Evolutionary conservation across 1,140 invertebrate species (phyloP), one percentile per base, ranked within the genome.

Genomic region (Capitella teleta): DNA sequence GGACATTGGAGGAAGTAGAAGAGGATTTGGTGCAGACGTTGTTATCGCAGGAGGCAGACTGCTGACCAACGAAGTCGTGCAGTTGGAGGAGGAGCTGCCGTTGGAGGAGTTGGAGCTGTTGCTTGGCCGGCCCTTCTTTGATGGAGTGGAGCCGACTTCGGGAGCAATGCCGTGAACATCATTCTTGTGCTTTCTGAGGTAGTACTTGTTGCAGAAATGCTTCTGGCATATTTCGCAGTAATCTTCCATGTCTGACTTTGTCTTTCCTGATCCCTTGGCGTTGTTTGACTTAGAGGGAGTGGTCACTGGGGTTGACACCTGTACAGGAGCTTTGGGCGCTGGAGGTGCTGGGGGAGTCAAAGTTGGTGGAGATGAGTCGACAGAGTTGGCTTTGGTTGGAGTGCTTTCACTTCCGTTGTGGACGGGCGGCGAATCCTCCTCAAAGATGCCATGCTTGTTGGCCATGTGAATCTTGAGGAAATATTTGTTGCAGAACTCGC

Each of bases 401-500:
- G 16, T 55, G 14, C 37, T 32, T 21, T 40, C 42, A 16, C 45
- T 42, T 19, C 47, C 44, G 14, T 41, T 37, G 16, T 12, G 23
- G 32, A 36, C 46, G 49, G 40, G 45, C 55, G 10, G 61, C 48
- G 25, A 57, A 44, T 59, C 63, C 23, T 71, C 68, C n/a, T n/a
- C n/a, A 58, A 61, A 69, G 30, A 98, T 98, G 5, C 93, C 91
- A 72, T 99, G 95, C 87, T 98, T 98, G 66, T 96, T 85, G 59
- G 96, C 86, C 90, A 98, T 53, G 52, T 53, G 52, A 24, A 40
- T 53, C 66, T 96, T 92, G 84, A 98, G 91, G 68, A 98, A 98
- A 64, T 99, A 98, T 70, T 99, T 98, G 75, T 98, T 98, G 74
- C 95, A 98, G 53, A 73, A 65, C 57, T 98, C 93, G 74, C 98